Evolutionary conservation across 1,140 invertebrate species (phyloP), one percentile per base, ranked within the genome.

Genomic region (Marisa cornuarietis): DNA sequence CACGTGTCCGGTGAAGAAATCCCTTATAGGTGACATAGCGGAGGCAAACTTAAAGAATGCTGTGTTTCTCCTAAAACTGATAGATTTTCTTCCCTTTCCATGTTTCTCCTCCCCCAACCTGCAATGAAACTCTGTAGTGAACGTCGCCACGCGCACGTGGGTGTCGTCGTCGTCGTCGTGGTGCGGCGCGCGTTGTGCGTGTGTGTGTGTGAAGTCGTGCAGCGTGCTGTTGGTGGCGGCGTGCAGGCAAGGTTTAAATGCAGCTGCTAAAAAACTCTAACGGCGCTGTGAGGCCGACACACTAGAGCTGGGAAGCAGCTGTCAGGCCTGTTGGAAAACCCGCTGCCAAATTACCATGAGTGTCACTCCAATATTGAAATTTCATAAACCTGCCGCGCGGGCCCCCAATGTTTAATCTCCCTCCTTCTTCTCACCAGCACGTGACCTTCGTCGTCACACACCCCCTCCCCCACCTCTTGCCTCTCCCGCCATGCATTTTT

Each of bases 321-420:
- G 65, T n/a, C 65, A 58, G 54, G 65, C 14, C 65, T 14, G 26
- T 14, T 68, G 22, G 65, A 68, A 68, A 24, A 68, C 65, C 14
- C n/a, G 65, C 65, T n/a, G 65, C n/a, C 65, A 68, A 68, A 68
- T 68, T 68, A 68, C 26, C 65, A 11, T n/a, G 65, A 68, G 65
- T 68, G 65, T 68, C 65, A 68, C 65, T 68, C 65, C 22, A 68
- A n/a, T 68, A 68, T 68, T 68, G 65, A 31, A 68, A 68, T 68
- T 68, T 68, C 26, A 68, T 68, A 68, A 68, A 68, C 65, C 65
- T 68, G 65, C 65, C 65, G 11, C n/a, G 65, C 65, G 22, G 13
- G 65, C 13, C 65, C 65, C 22, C 65, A 16, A 22, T 13, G 22
- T 31, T 13, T 68, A 11, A 24, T 22, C 65, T 22, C 65, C 65